Evolutionary conservation across 2,888 invertebrate genomes (phyloP).

Genomic region (Sepiola atlantica): DNA sequence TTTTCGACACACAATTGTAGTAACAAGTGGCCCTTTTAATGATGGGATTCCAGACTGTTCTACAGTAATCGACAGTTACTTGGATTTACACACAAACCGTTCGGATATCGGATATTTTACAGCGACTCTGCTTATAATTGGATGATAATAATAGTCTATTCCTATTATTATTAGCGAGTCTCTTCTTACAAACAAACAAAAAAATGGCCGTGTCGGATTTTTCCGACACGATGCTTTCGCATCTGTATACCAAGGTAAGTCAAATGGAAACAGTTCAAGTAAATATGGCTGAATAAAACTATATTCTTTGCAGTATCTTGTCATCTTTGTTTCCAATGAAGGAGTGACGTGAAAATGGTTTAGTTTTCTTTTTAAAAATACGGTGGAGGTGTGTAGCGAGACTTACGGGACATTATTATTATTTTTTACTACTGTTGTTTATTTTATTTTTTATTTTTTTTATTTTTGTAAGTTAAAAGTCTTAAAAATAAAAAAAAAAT

Average conservation of each 20-base stretch:
- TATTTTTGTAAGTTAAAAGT: not conserved
- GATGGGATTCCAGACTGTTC: not conserved
- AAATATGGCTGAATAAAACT: not conserved
- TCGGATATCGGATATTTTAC: not conserved
- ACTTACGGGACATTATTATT: not conserved
- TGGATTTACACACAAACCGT: not conserved
- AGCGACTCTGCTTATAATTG: not conserved
- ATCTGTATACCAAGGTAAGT: slow-evolving; percentile 12
- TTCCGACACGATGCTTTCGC: slow-evolving; percentile 32
- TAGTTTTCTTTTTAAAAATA: not conserved
- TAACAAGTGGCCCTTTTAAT: not conserved
- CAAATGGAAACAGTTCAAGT: not conserved
- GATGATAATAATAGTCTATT: not conserved
- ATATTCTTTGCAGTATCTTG: not conserved
- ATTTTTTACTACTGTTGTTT: too few species aligned
- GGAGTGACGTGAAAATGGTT: not conserved
- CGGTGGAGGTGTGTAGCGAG: not conserved
- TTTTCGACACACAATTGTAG: not conserved
- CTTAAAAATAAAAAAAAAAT: not conserved
- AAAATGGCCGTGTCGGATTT: slow-evolving; percentile 21
- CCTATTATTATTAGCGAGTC: not conserved
- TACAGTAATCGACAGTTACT: slow-evolving; percentile 2
- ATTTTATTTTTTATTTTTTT: too few species aligned
- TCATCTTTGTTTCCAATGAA: not conserved
- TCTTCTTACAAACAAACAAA: not conserved